Percentiles rank a stretch among this genome's conserved stretches.
phyloP scores from a whole-genome alignment of 2,113 vertebrate species.

The Scopus umbretta region DNA sequence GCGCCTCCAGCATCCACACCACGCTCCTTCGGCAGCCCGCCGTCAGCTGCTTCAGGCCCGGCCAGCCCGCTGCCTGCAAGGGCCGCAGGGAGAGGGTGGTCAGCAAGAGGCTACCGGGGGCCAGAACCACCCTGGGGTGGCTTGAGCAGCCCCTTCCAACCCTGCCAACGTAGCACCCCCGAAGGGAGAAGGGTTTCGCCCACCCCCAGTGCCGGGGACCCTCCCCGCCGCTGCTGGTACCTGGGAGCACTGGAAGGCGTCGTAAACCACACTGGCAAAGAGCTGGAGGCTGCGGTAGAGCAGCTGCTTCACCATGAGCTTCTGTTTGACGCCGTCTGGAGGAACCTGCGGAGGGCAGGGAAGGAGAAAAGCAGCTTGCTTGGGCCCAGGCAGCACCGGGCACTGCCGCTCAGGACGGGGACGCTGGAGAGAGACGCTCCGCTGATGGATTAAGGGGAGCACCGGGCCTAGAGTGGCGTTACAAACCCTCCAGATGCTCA shows the following conservation, averaged over 20 bases:
- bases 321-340: constrained; percentile 26
- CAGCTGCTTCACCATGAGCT: constrained; percentile 70
- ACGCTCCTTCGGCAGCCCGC: constrained; percentile 63
- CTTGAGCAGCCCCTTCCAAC: neutral
- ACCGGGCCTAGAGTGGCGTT: neutral
- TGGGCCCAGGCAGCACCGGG: neutral
- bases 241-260: constrained; percentile 77
- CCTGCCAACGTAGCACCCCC: rapidly evolving
- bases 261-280: constrained; percentile 69
- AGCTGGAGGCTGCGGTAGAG: constrained; percentile 79
- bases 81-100: neutral
- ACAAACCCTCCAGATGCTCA: neutral
- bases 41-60: constrained; percentile 4
- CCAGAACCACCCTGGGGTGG: rapidly evolving
- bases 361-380: rapidly evolving
- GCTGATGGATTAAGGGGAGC: neutral
- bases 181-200: no score
- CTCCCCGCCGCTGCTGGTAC: constrained; percentile 24
- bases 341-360: constrained; percentile 12
- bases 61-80: neutral
- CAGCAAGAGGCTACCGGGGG: rapidly evolving
- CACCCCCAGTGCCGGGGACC: rapidly evolving
- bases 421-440: rapidly evolving
- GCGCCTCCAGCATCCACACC: constrained; percentile 73
- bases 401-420: rapidly evolving